Conservation (phyloP, 2,113 vertebrate species). For the Rhinoderma darwinii region DNA sequence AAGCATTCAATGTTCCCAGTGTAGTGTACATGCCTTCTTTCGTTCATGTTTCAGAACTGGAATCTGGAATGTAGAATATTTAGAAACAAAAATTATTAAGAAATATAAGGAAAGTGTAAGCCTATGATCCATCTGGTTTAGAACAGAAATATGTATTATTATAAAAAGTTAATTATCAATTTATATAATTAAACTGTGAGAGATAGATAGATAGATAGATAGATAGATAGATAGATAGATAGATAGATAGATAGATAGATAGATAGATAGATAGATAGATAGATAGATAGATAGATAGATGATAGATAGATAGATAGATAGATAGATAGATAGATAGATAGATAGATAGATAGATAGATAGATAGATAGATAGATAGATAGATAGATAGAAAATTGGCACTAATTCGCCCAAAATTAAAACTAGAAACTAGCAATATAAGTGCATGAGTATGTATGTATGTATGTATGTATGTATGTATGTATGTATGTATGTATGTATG, state of each 20-base stretch:
- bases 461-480: no score
- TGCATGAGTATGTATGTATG: no score
- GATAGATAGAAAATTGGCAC: no score
- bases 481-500: no score
- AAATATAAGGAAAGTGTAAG: constrained; percentile 23
- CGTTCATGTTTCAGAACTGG: constrained; percentile 17
- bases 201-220: not conserved
- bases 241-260: no score
- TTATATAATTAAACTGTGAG: no score
- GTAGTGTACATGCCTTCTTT: constrained; percentile 17
- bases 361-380: no score
- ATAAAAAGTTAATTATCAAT: no score
- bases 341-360: no score
- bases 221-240: not conserved
- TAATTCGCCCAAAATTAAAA: no score
- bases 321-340: no score
- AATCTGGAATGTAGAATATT: constrained; percentile 29
- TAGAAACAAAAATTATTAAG: not conserved
- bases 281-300: not conserved
- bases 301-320: not conserved
- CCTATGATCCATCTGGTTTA: not conserved
- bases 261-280: not conserved
- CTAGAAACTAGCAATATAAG: no score
- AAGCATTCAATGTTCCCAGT: not conserved
- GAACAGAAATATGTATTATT: not conserved